Conservation (phyloP, 2,113 vertebrate species). For the Stictonetta naevosa region DNA sequence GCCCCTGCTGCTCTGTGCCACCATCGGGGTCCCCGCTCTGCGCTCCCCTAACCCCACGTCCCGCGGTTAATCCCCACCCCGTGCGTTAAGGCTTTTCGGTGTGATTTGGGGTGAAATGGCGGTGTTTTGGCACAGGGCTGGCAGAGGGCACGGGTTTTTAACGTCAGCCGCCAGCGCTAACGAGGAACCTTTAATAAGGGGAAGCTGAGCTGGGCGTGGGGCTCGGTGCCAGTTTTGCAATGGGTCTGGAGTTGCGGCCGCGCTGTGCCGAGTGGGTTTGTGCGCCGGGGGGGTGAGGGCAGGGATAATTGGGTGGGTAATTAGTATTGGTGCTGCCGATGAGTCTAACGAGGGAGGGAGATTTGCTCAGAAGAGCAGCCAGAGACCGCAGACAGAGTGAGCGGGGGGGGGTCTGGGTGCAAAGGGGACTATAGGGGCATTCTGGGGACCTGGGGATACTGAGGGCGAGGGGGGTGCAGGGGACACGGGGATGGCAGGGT, state of each 20-base stretch:
- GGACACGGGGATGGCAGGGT: neutral
- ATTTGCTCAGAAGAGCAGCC: neutral
- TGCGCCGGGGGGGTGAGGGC: neutral
- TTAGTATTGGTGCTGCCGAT: neutral
- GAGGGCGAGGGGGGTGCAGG: neutral
- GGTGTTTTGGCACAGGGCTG: rapidly evolving
- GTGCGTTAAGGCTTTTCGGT: too few species aligned
- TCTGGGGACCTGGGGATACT: neutral
- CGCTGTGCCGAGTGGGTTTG: too few species aligned
- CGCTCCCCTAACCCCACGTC: neutral
- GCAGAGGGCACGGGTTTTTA: too few species aligned
- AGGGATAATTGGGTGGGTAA: neutral
- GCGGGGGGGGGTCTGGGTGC: neutral
- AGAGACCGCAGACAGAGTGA: neutral
- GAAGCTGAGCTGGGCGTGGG: rapidly evolving
- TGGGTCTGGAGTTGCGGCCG: too few species aligned
- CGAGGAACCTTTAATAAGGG: neutral
- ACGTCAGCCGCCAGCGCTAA: rapidly evolving
- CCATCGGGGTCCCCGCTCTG: neutral
- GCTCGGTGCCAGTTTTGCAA: rapidly evolving
- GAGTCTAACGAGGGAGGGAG: neutral
- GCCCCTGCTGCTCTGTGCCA: neutral
- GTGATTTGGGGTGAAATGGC: neutral
- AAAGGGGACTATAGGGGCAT: too few species aligned
- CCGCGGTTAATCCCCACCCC: too few species aligned